Conservation (phyloP, 2,113 vertebrate genomes). For the Leucosticte australis region DNA sequence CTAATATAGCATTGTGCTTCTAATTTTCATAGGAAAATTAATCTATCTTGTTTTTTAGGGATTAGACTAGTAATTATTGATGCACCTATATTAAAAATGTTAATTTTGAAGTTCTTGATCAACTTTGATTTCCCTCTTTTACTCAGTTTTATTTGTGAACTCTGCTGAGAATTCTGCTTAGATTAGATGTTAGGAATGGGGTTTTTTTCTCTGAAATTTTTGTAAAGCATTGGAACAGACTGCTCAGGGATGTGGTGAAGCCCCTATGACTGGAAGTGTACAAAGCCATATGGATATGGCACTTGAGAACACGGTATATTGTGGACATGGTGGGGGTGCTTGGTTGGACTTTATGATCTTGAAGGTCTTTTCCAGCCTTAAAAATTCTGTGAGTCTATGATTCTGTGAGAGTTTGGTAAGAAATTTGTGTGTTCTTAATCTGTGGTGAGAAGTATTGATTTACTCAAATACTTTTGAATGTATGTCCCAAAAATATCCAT, state of each 20-base stretch:
- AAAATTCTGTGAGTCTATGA: background rate
- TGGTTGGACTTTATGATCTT: background rate
- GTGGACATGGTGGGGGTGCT: fast-evolving
- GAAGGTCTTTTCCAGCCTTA: background rate
- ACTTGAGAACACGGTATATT: fast-evolving
- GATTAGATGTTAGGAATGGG: background rate
- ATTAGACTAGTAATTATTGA: background rate
- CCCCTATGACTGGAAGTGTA: background rate
- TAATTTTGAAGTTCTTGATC: background rate
- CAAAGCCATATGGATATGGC: background rate
- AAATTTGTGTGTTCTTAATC: background rate
- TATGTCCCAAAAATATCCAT: background rate
- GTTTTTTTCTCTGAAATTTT: background rate
- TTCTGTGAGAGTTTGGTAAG: background rate
- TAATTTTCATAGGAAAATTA: background rate
- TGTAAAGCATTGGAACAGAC: background rate
- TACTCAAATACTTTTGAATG: background rate
- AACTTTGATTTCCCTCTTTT: background rate
- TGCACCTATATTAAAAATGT: background rate
- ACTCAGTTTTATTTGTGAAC: background rate
- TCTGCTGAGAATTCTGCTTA: background rate
- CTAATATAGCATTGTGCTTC: background rate
- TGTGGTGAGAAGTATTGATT: background rate
- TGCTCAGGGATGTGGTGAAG: background rate
- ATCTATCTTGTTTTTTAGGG: background rate